Evolutionary conservation across 2,113 vertebrate genomes (phyloP).

Genomic region (Myotis yumanensis): DNA sequence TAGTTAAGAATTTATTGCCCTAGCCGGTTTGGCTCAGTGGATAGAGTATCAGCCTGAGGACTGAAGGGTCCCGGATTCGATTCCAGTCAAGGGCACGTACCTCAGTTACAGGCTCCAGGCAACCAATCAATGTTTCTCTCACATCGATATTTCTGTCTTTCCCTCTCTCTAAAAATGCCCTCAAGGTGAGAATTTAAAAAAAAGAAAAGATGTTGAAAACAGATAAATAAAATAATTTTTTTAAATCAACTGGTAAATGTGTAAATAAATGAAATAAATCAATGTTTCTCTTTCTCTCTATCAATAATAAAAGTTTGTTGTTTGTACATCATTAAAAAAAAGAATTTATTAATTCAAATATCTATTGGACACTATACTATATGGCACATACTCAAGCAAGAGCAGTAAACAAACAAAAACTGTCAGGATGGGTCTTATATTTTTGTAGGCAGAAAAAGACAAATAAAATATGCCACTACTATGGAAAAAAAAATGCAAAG

Average conservation of each 20-base stretch:
- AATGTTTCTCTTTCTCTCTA: neutral
- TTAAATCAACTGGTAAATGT: neutral
- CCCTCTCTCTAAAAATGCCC: no score
- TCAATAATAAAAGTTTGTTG: neutral
- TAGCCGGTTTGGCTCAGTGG: no score
- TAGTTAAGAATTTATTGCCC: slow-evolving; percentile 27
- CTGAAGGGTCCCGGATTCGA: no score
- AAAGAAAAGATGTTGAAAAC: no score
- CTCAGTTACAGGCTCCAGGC: no score
- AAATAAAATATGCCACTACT: neutral
- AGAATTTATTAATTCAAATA: slow-evolving; percentile 29
- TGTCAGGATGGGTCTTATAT: slow-evolving; percentile 22
- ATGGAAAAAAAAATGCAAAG: slow-evolving; percentile 50
- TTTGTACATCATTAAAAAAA: neutral
- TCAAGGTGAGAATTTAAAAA: no score
- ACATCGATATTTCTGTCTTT: no score
- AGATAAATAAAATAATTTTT: no score
- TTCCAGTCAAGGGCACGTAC: no score
- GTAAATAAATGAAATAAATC: neutral
- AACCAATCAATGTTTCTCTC: no score
- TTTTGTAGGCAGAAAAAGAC: neutral
- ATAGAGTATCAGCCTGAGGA: no score
- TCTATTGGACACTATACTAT: neutral
- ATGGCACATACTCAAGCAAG: neutral
- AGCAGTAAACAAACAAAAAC: slow-evolving; percentile 45